Evolutionary conservation across 2,113 vertebrate species (phyloP).

Genomic region (Girardinichthys multiradiatus): DNA sequence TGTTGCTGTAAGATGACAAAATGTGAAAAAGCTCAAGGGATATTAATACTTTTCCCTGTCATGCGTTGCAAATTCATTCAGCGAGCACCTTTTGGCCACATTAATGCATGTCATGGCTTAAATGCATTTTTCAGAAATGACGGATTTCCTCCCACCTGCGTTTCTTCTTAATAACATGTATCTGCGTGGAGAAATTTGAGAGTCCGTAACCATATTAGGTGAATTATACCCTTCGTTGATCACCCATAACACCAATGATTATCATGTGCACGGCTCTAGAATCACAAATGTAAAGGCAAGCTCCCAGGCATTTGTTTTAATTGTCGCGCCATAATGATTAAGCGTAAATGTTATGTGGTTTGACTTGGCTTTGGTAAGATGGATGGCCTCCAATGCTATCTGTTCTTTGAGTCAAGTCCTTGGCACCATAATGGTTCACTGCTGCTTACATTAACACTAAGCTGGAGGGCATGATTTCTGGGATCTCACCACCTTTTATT

Average conservation of each 20-base stretch:
- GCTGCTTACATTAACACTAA: conserved; percentile 64
- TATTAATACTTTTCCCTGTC: neutral
- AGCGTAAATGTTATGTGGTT: conserved; percentile 70
- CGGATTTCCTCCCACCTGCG: conserved; percentile 50
- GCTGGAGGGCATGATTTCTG: conserved; percentile 44
- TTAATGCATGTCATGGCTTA: conserved; percentile 17
- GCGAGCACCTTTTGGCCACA: neutral
- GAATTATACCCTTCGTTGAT: conserved; percentile 72
- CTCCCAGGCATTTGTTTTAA: conserved; percentile 76
- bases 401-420: conserved; percentile 59
- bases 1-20: neutral
- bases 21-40: neutral
- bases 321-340: conserved; percentile 75
- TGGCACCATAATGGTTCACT: conserved; percentile 58
- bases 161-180: conserved; percentile 57
- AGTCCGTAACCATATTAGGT: conserved; percentile 62
- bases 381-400: conserved; percentile 71
- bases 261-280: conserved; percentile 56
- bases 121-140: conserved; percentile 32
- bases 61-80: neutral
- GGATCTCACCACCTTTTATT: conserved; percentile 30
- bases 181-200: conserved; percentile 40
- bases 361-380: conserved; percentile 76
- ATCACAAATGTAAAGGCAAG: conserved; percentile 56
- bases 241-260: conserved; percentile 59